Percentiles rank a stretch among this genome's conserved stretches.
These are phyloP conservation scores for Phyto melanocephala DNA, from an alignment of 2,888 invertebrate species.

Conservation along the genomic window DNA sequence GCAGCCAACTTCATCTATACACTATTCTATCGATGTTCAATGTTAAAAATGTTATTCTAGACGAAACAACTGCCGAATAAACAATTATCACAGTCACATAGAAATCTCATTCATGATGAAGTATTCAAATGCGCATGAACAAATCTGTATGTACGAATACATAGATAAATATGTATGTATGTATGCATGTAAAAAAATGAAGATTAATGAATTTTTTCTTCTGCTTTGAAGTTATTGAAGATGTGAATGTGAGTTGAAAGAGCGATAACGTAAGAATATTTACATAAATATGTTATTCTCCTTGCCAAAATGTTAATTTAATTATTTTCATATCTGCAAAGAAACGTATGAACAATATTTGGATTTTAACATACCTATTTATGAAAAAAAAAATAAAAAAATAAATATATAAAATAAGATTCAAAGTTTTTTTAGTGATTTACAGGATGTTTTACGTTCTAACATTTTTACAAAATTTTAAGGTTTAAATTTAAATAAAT, in stretches of 20 bases:
- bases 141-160: constrained; percentile 9
- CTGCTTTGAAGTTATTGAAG: background rate
- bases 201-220: constrained; percentile 35
- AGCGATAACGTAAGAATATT: background rate
- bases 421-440: too few species aligned
- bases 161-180: background rate
- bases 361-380: too few species aligned
- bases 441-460: too few species aligned
- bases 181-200: background rate
- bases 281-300: too few species aligned
- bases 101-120: constrained; percentile 53
- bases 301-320: too few species aligned
- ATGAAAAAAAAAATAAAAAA: too few species aligned
- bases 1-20: background rate
- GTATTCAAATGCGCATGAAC: constrained; percentile 20
- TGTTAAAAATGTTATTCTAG: constrained; percentile 15
- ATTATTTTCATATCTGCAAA: too few species aligned
- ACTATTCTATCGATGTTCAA: background rate
- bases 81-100: constrained; percentile 1
- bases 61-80: background rate
- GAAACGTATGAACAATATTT: too few species aligned
- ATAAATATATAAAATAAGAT: too few species aligned
- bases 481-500: too few species aligned
- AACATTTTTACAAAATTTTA: too few species aligned
- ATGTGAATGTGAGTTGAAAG: background rate